Evolutionary conservation across 1,140 invertebrate species (phyloP).

Genomic region (Camponotus floridanus): DNA sequence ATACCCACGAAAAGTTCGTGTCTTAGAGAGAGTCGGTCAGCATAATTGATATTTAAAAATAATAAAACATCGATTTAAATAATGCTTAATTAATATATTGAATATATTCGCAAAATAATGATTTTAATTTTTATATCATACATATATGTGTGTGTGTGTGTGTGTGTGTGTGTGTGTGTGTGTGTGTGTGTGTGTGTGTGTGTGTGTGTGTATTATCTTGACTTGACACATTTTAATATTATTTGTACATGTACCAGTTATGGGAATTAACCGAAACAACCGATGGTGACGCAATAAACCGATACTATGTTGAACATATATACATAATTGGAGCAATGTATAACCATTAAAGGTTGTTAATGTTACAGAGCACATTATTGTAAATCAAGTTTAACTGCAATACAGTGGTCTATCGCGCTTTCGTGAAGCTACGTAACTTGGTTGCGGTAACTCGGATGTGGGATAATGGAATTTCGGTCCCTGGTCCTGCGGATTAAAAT

Average conservation of each 20-base stretch:
- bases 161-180: too few relatives aligned
- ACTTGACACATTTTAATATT: not conserved
- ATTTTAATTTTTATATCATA: not conserved
- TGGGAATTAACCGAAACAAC: conserved; percentile 66
- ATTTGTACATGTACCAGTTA: not conserved
- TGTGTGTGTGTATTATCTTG: too few relatives aligned
- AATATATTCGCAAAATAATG: not conserved
- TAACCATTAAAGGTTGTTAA: conserved; percentile 82
- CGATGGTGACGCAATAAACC: conserved; percentile 73
- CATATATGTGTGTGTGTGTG: too few relatives aligned
- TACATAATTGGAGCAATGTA: conserved; percentile 79
- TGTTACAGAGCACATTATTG: conserved; percentile 80
- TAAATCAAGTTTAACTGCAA: conserved; percentile 82
- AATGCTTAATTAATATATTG: conserved; percentile 35
- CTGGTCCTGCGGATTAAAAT: conserved; percentile 73
- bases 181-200: too few relatives aligned
- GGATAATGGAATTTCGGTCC: conserved; percentile 78
- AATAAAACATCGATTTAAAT: conserved; percentile 9
- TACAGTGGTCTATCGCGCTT: conserved; percentile 80
- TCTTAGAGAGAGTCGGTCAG: not conserved
- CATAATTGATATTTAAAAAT: not conserved
- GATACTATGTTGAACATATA: conserved; percentile 72
- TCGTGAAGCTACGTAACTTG: conserved; percentile 78
- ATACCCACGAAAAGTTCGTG: conserved; percentile 35
- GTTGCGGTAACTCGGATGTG: conserved; percentile 73